Conservation (phyloP, 2,113 vertebrate genomes). For the Calypte anna region DNA sequence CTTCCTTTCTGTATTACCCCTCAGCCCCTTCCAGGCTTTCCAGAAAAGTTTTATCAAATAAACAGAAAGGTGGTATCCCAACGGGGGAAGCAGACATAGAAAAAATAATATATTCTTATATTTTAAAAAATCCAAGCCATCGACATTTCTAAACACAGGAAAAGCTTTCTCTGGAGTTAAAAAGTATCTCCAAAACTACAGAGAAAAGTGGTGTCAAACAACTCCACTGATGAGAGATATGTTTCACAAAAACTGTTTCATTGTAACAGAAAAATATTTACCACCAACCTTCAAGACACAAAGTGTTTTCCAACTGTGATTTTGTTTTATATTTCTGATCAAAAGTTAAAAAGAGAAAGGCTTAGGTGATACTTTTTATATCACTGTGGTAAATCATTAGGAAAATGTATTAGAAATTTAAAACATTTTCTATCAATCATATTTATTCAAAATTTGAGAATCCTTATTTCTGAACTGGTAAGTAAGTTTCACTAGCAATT, state of each 20-base stretch:
- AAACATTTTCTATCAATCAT: background rate
- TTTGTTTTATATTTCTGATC: background rate
- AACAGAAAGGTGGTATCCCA: background rate
- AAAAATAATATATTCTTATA: background rate
- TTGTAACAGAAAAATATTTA: background rate
- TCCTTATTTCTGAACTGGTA: background rate
- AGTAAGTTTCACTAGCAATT: background rate
- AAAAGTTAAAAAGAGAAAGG: background rate
- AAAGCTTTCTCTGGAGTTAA: background rate
- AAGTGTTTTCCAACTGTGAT: background rate
- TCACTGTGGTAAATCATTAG: background rate
- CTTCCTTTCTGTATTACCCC: background rate
- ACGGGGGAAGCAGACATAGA: background rate
- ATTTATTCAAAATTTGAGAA: background rate
- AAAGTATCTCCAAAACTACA: background rate
- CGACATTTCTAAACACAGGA: background rate
- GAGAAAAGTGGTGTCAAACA: background rate
- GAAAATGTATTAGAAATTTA: background rate
- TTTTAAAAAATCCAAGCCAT: background rate
- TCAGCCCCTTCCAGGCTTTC: background rate
- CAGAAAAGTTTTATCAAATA: background rate
- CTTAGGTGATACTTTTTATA: background rate
- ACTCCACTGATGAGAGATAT: accelerated
- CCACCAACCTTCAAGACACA: background rate
- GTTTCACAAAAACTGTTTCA: background rate